Conservation (phyloP, 2,797 vertebrate genomes). For the Phrynocephalus vlangalii region DNA sequence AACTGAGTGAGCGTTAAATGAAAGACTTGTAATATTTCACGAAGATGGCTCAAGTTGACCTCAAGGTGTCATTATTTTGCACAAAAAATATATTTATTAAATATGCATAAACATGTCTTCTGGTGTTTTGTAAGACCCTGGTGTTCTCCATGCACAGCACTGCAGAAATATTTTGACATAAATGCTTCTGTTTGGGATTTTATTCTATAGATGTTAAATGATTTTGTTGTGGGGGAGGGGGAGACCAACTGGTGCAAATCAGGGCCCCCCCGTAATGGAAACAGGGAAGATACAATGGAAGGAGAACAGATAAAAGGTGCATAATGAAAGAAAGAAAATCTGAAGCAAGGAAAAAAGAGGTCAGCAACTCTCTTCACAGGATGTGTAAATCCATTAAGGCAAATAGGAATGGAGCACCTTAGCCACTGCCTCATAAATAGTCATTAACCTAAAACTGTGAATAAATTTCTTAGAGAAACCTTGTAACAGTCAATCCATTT, state of each 20-base stretch:
- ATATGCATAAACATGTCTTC: not conserved
- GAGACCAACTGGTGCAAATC: not conserved
- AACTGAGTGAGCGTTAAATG: not conserved
- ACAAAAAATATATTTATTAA: constrained; percentile 31
- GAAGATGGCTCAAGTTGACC: constrained; percentile 3
- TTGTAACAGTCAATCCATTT: not conserved
- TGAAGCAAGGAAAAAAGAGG: not conserved
- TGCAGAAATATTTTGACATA: not conserved
- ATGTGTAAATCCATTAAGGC: constrained; percentile 1
- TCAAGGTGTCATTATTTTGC: constrained; percentile 22
- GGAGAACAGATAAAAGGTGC: not conserved
- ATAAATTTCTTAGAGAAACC: not conserved
- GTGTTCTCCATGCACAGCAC: not conserved
- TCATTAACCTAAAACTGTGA: not conserved
- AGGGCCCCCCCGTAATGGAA: not conserved
- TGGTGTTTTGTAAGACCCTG: not conserved
- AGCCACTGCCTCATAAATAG: not conserved
- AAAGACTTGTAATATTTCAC: constrained; percentile 13
- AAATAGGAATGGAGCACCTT: not conserved
- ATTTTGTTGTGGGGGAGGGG: not conserved
- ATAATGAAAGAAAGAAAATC: not conserved
- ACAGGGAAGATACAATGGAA: not conserved
- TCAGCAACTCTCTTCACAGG: not conserved
- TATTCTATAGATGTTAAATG: not conserved
- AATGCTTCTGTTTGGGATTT: not conserved